Base-by-base conservation (phyloP, 2,113 vertebrate species). In the Pimephales promelas region DNA sequence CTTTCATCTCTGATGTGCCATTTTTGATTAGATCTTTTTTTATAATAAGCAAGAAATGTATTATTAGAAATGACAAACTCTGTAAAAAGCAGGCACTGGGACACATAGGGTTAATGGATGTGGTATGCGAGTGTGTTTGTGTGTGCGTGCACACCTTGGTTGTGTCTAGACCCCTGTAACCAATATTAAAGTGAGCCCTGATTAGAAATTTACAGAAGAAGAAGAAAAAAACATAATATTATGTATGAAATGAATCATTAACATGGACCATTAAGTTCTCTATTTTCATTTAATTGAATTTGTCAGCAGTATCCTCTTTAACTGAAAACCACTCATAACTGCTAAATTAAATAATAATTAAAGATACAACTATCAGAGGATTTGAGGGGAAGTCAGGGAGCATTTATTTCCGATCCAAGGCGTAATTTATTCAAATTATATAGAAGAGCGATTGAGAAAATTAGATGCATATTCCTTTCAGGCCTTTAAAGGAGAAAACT, bases 261-360 rank as follows among this genome's bases (percentile, higher is more conserved):
- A 92, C 95, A 97, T 94, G 95, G 92, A 92, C 94, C 96, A 97
- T 99, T 98, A 97, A 96, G 94, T 95, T 92, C 92, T 96, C 95
- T 95, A 93, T 96, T 95, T 96, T 93, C 93, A 93, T 95, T 96
- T 96, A 97, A 98, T 96, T 97, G 96, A 97, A 96, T 98, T 97
- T 97, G 96, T 97, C 96, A 97, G 95, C 95, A 95, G 95, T 93
- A 94, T 95, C 94, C 95, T 95, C 96, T 97, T 96, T 96, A 97
- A 95, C 93, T 95, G 94, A 95, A 94, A 95, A 94, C 94, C 94
- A 94, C 94, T 95, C 94, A 94, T 96, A 95, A 94, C 95, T 93
- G 95, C 94, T 95, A 95, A 96, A 96, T 96, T 95, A 96, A 95
- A 95, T 93, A 95, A 95, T 94, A 96, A 97, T 97, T 96, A 97